phyloP scores from a whole-genome alignment of 2,888 invertebrate genomes.

The Melanophora roralis region DNA sequence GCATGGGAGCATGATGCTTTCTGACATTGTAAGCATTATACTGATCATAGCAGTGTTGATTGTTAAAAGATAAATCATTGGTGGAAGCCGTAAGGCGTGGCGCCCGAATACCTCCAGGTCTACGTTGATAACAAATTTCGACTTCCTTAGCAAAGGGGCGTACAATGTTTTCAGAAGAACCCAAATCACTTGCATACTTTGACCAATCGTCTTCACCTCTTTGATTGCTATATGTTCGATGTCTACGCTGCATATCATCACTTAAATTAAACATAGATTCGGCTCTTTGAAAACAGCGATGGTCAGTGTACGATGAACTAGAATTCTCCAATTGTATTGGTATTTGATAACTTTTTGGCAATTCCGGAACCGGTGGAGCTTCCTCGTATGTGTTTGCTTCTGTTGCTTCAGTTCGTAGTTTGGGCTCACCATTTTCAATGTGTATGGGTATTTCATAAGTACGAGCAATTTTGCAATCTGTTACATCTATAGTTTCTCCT shows the following conservation, averaged over 20 bases:
- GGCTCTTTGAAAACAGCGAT: conserved; percentile 67
- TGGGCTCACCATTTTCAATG: conserved; percentile 53
- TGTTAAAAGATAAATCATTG: conserved; percentile 69
- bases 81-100: conserved; percentile 74
- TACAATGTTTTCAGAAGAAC: conserved; percentile 75
- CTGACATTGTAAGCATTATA: conserved; percentile 71
- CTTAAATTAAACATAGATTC: conserved; percentile 73
- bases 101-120: conserved; percentile 71
- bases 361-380: conserved; percentile 41
- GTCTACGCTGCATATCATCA: conserved; percentile 55
- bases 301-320: conserved; percentile 18
- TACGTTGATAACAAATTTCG: conserved; percentile 74
- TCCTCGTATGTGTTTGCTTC: no score
- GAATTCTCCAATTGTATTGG: conserved; percentile 66
- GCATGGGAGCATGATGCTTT: conserved; percentile 70
- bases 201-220: conserved; percentile 78
- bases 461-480: conserved; percentile 44
- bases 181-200: conserved; percentile 76
- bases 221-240: conserved; percentile 49
- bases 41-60: conserved; percentile 67
- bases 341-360: conserved; percentile 63
- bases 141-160: conserved; percentile 75
- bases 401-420: background rate
- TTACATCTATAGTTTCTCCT: background rate
- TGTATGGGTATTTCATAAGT: conserved; percentile 64